phyloP scores from a whole-genome alignment of 2,797 vertebrate genomes.

The Peromyscus aztecus region DNA sequence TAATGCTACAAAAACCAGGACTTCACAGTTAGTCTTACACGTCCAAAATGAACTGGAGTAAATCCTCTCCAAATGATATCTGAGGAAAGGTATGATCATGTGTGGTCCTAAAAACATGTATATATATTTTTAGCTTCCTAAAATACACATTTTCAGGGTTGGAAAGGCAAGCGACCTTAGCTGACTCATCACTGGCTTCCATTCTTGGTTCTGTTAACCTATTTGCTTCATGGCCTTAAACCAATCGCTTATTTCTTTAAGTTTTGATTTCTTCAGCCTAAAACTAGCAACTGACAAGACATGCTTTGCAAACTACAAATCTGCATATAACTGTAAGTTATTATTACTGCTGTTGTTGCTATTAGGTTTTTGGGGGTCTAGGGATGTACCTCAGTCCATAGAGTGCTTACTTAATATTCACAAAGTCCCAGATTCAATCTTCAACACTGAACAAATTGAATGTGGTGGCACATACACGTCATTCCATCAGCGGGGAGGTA shows the following conservation, averaged over 20 bases:
- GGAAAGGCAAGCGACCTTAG: neutral
- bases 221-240: neutral
- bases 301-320: neutral
- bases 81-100: neutral
- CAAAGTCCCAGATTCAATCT: neutral
- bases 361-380: neutral
- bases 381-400: neutral
- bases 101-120: conserved; percentile 15
- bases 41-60: neutral
- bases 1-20: conserved; percentile 23
- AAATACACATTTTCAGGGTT: conserved; percentile 49
- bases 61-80: neutral
- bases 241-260: neutral
- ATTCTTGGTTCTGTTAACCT: neutral
- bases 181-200: neutral
- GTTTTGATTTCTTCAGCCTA: conserved; percentile 58
- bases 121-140: neutral
- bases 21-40: neutral
- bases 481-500: neutral
- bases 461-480: fast-evolving
- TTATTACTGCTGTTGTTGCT: neutral
- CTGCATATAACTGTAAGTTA: neutral
- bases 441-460: neutral
- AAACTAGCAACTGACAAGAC: neutral
- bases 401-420: neutral